Base-by-base conservation (phyloP, 2,113 vertebrate genomes). In the Seriola rivoliana region DNA sequence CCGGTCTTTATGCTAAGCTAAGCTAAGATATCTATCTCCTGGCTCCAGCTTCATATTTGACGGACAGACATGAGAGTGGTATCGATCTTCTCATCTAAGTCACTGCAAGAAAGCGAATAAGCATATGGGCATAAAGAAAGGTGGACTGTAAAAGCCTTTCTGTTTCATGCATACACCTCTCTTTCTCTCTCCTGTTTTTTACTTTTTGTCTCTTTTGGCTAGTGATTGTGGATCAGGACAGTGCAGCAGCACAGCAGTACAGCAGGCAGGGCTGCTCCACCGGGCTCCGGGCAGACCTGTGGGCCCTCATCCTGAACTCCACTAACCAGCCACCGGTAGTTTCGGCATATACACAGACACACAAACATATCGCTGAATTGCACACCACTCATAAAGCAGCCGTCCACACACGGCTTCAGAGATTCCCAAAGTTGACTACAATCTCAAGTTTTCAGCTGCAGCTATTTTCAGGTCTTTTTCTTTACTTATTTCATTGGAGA, bases 231-330 rank as follows among this genome's bases (percentile, higher is more conserved):
- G 96, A 97, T 86, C 96, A 97, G 89, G 97, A 99, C 87, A 98
- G 98, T 65, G 97, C 97, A 13, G 97, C 97, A 5, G 98, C 98
- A 42, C 98, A 99, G 84, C 97, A 99, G 71, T 99, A 98, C 80
- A 94, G 98, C 91, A 95, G 98, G 42, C 97, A 97, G 91, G 98
- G 98, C 69, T 98, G 97, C 48, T 97, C 98, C 75, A 99, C 96
- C 0, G 97, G 96, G 4, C 95, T 99, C 29, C 93, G 98, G 67
- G 97, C 97, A 0, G 96, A 98, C 38, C 88, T 99, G 57, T 99
- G 98, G 98, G 96, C 96, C 13, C 96, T 99, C 84, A 97, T 98
- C 82, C 93, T 99, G 32, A 99, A 98, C 88, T 93, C 97, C 82
- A 97, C 96, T 25, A 97, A 96, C 90, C 96, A 97, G 76, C 95